Conservation (phyloP, 2,797 vertebrate genomes). For the Tympanoctomys barrerae region DNA sequence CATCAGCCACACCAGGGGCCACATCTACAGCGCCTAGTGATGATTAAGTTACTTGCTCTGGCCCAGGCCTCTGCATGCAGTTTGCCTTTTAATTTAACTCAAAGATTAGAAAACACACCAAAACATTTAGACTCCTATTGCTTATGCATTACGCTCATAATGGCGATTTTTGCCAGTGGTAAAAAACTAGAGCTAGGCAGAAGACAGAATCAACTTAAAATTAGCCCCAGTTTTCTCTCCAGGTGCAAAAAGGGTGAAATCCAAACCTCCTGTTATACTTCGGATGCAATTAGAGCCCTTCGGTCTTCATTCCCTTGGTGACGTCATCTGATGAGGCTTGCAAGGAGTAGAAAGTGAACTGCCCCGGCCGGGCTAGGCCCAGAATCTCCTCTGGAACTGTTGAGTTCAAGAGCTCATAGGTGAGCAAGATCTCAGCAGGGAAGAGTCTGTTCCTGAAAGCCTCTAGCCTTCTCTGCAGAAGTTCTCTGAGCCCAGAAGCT, state of each 20-base stretch:
- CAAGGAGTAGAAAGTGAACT: not conserved
- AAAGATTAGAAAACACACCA: not conserved
- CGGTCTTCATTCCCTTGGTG: slow-evolving; percentile 43
- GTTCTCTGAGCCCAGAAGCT: not conserved
- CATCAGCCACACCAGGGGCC: not conserved
- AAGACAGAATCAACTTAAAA: slow-evolving; percentile 47
- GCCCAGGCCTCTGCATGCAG: not conserved
- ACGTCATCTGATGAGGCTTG: slow-evolving; percentile 35
- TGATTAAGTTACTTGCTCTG: not conserved
- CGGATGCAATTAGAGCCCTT: slow-evolving; percentile 28
- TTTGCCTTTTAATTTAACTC: not conserved
- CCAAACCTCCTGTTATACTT: slow-evolving; percentile 24
- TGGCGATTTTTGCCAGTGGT: not conserved
- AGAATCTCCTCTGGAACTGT: not conserved
- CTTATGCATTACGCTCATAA: not conserved
- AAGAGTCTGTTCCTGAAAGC: not conserved
- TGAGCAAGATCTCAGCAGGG: not conserved
- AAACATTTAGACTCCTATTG: not conserved
- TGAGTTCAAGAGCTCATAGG: not conserved
- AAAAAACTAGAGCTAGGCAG: not conserved
- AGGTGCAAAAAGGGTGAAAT: slow-evolving; percentile 42
- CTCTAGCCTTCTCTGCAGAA: not conserved
- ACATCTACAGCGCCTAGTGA: not conserved
- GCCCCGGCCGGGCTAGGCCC: not conserved
- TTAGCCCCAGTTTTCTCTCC: slow-evolving; percentile 50